Conservation (phyloP, 2,888 invertebrate species). For the Pristionchus japonicus region DNA sequence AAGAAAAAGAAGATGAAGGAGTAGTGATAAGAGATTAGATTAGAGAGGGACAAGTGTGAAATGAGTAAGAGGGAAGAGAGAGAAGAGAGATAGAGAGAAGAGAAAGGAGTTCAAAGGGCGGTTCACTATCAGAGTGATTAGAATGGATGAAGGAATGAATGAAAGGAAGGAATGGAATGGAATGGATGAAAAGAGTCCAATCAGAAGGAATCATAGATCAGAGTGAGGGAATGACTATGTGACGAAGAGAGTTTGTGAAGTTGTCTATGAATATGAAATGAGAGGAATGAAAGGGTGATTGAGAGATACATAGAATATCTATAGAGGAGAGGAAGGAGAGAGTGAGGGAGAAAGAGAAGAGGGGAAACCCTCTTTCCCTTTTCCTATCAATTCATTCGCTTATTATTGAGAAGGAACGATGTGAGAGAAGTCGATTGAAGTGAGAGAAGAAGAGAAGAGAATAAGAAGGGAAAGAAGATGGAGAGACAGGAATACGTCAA, state of each 20-base stretch:
- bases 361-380: not conserved
- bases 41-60: not conserved
- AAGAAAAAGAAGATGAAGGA: not conserved
- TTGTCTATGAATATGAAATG: not conserved
- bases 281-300: not conserved
- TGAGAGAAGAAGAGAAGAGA: not conserved
- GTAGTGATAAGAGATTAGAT: constrained; percentile 23
- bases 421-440: constrained; percentile 21
- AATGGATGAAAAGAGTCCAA: not conserved
- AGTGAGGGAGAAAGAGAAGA: not conserved
- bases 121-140: not conserved
- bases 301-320: not conserved
- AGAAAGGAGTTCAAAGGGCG: constrained; percentile 7
- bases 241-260: not conserved
- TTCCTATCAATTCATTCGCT: constrained; percentile 36
- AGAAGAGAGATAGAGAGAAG: not conserved
- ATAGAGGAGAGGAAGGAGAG: not conserved
- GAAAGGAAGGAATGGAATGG: not conserved
- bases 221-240: not conserved
- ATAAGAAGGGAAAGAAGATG: not conserved
- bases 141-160: not conserved
- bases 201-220: not conserved
- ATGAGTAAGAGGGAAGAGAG: not conserved
- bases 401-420: constrained; percentile 32
- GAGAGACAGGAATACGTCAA: not conserved